A percentile compares a stretch with the other conserved stretches of the same genome.
Conservation (phyloP, 2,113 vertebrate genomes). For the Seriola quinqueradiata region DNA sequence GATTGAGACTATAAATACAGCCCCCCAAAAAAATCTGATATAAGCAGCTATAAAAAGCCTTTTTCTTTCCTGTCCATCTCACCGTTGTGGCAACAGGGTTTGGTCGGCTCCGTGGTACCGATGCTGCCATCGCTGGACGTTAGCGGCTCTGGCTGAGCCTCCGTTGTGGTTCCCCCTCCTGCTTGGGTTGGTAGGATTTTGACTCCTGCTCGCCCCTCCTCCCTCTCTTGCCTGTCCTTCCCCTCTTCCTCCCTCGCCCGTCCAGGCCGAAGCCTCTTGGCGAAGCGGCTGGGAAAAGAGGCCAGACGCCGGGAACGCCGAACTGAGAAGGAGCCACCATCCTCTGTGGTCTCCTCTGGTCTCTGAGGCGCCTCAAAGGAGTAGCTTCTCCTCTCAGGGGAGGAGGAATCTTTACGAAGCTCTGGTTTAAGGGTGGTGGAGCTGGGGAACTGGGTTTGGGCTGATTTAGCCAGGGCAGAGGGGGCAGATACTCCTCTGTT, state of each 20-base stretch:
- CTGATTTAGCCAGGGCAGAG: constrained; percentile 2
- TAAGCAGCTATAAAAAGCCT: background rate
- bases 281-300: constrained; percentile 85
- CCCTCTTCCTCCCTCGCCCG: constrained; percentile 41
- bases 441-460: constrained; percentile 15
- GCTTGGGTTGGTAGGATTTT: constrained; percentile 71
- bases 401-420: constrained; percentile 73
- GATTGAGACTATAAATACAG: background rate
- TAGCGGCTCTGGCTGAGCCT: constrained; percentile 55
- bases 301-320: constrained; percentile 94
- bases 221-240: constrained; percentile 44
- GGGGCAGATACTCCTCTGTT: constrained; percentile 34
- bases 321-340: constrained; percentile 81
- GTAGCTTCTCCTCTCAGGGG: constrained; percentile 40
- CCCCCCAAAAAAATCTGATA: background rate
- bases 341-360: constrained; percentile 70
- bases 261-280: constrained; percentile 80
- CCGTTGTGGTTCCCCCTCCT: constrained; percentile 47
- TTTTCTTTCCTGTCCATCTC: constrained; percentile 12
- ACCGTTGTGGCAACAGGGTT: constrained; percentile 77
- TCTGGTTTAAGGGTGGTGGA: constrained; percentile 52
- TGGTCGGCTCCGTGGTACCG: constrained; percentile 29
- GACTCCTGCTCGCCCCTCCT: constrained; percentile 42
- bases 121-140: background rate
- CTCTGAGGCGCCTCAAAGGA: constrained; percentile 68